These are phyloP conservation scores for Syritta pipiens DNA, from an alignment of 2,888 invertebrate genomes.

Conservation along the genomic window DNA sequence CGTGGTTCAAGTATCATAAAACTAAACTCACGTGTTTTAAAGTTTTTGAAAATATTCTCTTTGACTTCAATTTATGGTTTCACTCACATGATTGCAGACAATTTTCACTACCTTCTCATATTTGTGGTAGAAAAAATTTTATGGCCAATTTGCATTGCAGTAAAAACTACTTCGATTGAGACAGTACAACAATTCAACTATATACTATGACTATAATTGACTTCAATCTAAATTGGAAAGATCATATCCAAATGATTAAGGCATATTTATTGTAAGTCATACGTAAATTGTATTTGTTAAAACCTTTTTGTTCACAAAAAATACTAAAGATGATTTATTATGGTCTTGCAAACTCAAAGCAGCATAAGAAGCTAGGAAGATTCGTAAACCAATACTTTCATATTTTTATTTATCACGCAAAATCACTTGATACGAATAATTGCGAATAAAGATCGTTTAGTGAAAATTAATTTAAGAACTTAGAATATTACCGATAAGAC, in stretches of 20 bases:
- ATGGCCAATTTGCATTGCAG: background rate
- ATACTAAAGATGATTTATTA: background rate
- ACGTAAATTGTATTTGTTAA: conserved; percentile 9
- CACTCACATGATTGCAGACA: background rate
- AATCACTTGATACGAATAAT: background rate
- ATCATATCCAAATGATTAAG: background rate
- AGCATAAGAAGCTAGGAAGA: background rate
- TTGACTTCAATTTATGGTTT: background rate
- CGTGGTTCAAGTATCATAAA: conserved; percentile 15
- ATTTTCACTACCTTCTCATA: background rate
- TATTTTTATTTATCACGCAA: background rate
- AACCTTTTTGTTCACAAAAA: background rate
- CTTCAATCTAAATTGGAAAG: conserved; percentile 14
- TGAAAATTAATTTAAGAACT: background rate
- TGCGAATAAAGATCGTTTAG: background rate
- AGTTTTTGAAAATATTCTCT: too few relatives aligned
- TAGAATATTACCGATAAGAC: background rate
- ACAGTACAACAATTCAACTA: conserved; percentile 2
- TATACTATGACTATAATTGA: background rate
- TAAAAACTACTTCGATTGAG: background rate
- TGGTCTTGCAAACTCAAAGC: background rate
- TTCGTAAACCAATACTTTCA: background rate
- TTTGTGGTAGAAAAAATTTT: background rate
- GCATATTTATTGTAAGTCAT: background rate
- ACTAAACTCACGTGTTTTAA: too few relatives aligned